Conservation (phyloP, 2,797 vertebrate species). For the Lacerta bilineata region DNA sequence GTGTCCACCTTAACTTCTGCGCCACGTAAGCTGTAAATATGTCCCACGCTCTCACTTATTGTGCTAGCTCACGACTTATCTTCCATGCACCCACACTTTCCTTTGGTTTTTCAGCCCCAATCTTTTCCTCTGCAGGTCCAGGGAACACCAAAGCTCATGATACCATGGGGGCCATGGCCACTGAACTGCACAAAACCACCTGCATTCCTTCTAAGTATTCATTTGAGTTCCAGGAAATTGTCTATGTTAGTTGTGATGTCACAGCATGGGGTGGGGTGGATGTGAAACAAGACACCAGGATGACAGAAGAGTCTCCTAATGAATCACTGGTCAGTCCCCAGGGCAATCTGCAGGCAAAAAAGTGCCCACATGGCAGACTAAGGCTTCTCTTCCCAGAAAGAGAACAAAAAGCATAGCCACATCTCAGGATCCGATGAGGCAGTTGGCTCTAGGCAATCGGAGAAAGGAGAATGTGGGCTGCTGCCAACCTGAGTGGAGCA, state of each 20-base stretch:
- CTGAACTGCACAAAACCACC: not conserved
- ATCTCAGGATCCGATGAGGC: not conserved
- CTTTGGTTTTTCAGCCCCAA: not conserved
- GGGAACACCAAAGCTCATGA: conserved; percentile 8
- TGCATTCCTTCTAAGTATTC: not conserved
- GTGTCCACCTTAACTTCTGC: not conserved
- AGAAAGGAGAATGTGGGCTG: not conserved
- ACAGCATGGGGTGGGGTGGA: not conserved
- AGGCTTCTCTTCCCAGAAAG: not conserved
- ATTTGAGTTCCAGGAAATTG: not conserved
- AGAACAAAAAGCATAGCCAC: not conserved
- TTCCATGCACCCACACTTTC: not conserved
- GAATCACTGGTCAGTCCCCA: not conserved
- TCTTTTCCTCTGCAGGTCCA: not conserved
- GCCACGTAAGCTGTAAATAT: not conserved
- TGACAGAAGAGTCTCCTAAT: not conserved
- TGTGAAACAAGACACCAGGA: not conserved
- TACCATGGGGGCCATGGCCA: not conserved
- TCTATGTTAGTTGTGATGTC: not conserved
- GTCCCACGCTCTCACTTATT: not conserved
- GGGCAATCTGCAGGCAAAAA: not conserved
- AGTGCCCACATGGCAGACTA: not conserved
- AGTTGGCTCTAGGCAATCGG: too few relatives aligned
- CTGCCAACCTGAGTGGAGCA: not conserved
- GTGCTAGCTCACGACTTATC: not conserved